phyloP scores from a whole-genome alignment of 2,797 vertebrate species.

The Peromyscus nudipes region DNA sequence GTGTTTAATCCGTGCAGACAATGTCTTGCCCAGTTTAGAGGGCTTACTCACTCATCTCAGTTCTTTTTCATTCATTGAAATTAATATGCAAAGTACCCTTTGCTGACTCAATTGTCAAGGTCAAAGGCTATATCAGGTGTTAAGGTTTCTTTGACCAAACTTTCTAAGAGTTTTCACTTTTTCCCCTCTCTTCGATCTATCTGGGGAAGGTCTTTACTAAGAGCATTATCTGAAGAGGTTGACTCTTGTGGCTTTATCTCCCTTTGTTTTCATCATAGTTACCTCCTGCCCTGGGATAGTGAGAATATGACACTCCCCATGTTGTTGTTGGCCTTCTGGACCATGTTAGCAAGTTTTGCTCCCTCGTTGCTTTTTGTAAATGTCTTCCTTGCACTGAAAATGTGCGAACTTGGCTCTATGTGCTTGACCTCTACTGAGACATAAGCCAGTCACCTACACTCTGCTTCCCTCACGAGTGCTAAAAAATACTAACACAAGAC shows the following conservation, averaged over 20 bases:
- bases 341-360: neutral
- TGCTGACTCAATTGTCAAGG: conserved; percentile 75
- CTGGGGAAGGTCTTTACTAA: conserved; percentile 75
- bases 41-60: conserved; percentile 76
- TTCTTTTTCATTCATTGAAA: conserved; percentile 76
- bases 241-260: neutral
- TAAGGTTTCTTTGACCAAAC: conserved; percentile 76
- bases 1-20: conserved; percentile 59
- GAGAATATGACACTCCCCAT: neutral
- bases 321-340: neutral
- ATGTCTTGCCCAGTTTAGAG: conserved; percentile 76
- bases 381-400: conserved; percentile 24
- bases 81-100: conserved; percentile 62
- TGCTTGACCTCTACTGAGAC: neutral
- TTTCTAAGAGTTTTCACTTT: conserved; percentile 68
- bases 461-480: neutral
- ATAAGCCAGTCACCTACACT: neutral
- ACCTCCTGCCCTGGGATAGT: neutral
- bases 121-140: conserved; percentile 78
- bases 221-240: conserved; percentile 58
- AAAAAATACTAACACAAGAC: conserved; percentile 22
- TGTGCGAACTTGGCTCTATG: neutral
- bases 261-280: neutral
- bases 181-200: conserved; percentile 76
- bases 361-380: neutral